These are phyloP conservation scores for Protodeltote pygarga DNA, from an alignment of 2,888 invertebrate species.

Conservation along the genomic window DNA sequence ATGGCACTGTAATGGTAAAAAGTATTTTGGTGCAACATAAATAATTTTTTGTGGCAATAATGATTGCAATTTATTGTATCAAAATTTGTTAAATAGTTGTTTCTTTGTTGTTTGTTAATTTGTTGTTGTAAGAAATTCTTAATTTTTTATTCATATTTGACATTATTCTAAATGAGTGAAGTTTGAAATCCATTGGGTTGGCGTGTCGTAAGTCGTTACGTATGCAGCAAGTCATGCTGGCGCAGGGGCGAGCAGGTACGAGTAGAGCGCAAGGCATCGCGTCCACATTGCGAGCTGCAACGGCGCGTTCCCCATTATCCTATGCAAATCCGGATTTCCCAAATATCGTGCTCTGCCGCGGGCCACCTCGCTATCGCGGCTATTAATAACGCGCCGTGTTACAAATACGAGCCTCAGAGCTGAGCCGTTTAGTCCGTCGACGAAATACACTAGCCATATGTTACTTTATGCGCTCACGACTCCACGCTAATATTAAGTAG, in stretches of 20 bases:
- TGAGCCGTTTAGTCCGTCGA: slow-evolving; percentile 75
- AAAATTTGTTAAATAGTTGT: too few species aligned
- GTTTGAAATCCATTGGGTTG: slow-evolving; percentile 37
- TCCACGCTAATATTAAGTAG: slow-evolving; percentile 56
- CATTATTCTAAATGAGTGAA: slow-evolving; percentile 31
- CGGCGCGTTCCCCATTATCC: slow-evolving; percentile 74
- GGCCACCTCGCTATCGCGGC: slow-evolving; percentile 80
- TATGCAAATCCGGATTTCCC: slow-evolving; percentile 85
- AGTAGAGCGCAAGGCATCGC: slow-evolving; percentile 51
- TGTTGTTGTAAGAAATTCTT: too few species aligned
- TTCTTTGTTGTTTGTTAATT: too few species aligned
- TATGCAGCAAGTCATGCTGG: slow-evolving; percentile 51
- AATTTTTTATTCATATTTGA: too few species aligned
- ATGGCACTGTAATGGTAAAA: too few species aligned
- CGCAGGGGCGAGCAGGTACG: slow-evolving; percentile 42
- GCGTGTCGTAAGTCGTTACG: slow-evolving; percentile 45
- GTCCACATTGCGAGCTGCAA: slow-evolving; percentile 64
- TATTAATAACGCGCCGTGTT: slow-evolving; percentile 81
- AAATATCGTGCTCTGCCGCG: slow-evolving; percentile 81
- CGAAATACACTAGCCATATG: slow-evolving; percentile 75
- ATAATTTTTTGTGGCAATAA: too few species aligned
- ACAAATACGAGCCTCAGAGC: slow-evolving; percentile 75
- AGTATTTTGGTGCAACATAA: too few species aligned
- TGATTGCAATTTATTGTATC: too few species aligned
- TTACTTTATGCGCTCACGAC: slow-evolving; percentile 63